A percentile compares a stretch with the other conserved stretches of the same genome.
Conservation (phyloP, 2,797 vertebrate species). For the Pseudotriccus pelzelni region DNA sequence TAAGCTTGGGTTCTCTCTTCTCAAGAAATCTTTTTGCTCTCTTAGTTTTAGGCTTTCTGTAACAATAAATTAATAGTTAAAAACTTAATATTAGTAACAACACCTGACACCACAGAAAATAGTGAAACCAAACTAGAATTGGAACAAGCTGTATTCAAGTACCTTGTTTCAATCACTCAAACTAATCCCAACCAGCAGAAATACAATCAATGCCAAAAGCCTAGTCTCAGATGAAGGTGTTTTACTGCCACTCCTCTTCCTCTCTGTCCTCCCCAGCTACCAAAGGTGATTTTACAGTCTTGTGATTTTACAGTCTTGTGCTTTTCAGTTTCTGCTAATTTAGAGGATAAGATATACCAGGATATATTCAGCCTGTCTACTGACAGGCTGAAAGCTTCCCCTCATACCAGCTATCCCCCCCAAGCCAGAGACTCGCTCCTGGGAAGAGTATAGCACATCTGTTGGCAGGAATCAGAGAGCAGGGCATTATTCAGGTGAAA, state of each 20-base stretch:
- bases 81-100: neutral
- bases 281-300: neutral
- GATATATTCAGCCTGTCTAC: neutral
- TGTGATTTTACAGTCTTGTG: too few relatives aligned
- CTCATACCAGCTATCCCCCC: neutral
- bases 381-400: neutral
- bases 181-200: neutral
- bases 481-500: fast-evolving
- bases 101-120: neutral
- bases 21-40: conserved; percentile 93
- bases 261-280: neutral
- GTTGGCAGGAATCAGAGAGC: fast-evolving
- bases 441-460: fast-evolving
- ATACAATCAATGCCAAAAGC: neutral
- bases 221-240: fast-evolving
- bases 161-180: neutral
- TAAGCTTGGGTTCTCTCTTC: conserved; percentile 86
- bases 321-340: neutral
- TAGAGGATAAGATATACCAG: neutral
- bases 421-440: neutral
- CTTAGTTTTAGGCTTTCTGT: conserved; percentile 92
- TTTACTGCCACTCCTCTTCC: neutral
- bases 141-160: neutral
- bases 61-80: conserved; percentile 10
- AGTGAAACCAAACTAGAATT: neutral